Evolutionary conservation across 2,113 vertebrate genomes (phyloP), one percentile per base, ranked within the genome.

Genomic region (Oophaga pumilio): DNA sequence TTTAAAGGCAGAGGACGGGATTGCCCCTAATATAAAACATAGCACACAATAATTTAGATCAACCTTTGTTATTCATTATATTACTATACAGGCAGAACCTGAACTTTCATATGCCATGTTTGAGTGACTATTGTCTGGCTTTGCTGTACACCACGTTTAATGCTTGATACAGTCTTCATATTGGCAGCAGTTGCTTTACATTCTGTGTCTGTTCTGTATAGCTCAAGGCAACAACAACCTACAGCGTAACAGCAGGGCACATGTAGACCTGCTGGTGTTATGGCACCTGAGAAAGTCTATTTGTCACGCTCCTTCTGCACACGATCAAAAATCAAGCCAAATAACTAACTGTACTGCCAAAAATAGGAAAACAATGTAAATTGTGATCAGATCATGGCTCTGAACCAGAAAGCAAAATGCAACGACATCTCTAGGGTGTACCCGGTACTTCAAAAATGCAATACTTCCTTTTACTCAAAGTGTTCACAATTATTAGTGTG

Each of bases 221-320:
- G 86, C 87, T 62, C 87, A 88, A 76, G 80, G 81, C 80, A 76
- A 82, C 59, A 24, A 84, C 87, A 52, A 76, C 26, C 52, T 50
- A 57, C 12, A 88, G 49, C 71, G 10, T 52, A 83, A 84, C 73
- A 84, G 87, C 59, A 77, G 87, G 87, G 59, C 80, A 66, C 53
- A 74, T 88, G 81, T 88, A 77, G 50, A 24, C 59, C 87, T 82
- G 80, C 49, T 88, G 86, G 86, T 64, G 62, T 83, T 56, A 82
- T 82, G 87, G 57, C 71, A 88, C 87, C 81, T 84, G 57, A 43
- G 81, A 76, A 88, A 88, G 87, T 84, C 81, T 76, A 83, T 84
- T 76, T 88, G 87, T 88, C 87, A 88, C 68, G 81, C 87, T 84
- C 43, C 80, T 83, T 76, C 80, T 77, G 71, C 80, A 49, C 28